phyloP scores from a whole-genome alignment of 2,888 invertebrate species.

The Cabera pusaria region DNA sequence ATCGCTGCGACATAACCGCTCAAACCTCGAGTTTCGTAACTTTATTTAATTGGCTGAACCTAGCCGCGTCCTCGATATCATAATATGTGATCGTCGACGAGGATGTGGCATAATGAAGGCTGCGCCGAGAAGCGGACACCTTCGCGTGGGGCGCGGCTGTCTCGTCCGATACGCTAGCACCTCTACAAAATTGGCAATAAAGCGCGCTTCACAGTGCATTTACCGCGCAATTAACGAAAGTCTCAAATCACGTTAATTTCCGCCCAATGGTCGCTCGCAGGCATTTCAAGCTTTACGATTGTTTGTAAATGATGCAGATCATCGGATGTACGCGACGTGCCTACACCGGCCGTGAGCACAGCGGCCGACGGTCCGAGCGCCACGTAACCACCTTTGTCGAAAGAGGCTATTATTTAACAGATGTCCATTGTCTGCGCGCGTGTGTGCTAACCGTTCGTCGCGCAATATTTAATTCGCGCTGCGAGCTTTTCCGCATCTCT shows the following conservation, averaged over 20 bases:
- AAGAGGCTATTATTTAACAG: constrained; percentile 15
- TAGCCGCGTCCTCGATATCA: no score
- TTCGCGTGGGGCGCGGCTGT: no score
- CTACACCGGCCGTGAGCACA: no score
- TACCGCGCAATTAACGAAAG: no score
- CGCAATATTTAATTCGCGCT: constrained; percentile 9
- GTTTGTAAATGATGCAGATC: no score
- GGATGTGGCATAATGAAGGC: no score
- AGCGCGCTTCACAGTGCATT: constrained; percentile 7
- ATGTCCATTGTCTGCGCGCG: constrained; percentile 9
- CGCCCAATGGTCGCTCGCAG: constrained; percentile 2
- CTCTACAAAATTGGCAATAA: constrained; percentile 7
- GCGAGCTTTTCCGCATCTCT: constrained; percentile 9
- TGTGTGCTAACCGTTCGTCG: constrained; percentile 4
- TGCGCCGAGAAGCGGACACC: no score
- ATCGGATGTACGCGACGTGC: no score
- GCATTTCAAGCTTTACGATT: constrained; percentile 2
- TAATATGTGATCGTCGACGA: no score
- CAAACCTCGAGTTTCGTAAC: background rate
- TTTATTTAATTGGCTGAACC: constrained; percentile 1
- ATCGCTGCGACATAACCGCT: constrained; percentile 4
- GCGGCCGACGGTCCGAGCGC: no score
- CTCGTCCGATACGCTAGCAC: no score
- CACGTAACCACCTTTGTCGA: constrained; percentile 5
- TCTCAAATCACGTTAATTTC: constrained; percentile 2